Conservation (phyloP, 2,888 invertebrate species). For the Metellina segmentata region DNA sequence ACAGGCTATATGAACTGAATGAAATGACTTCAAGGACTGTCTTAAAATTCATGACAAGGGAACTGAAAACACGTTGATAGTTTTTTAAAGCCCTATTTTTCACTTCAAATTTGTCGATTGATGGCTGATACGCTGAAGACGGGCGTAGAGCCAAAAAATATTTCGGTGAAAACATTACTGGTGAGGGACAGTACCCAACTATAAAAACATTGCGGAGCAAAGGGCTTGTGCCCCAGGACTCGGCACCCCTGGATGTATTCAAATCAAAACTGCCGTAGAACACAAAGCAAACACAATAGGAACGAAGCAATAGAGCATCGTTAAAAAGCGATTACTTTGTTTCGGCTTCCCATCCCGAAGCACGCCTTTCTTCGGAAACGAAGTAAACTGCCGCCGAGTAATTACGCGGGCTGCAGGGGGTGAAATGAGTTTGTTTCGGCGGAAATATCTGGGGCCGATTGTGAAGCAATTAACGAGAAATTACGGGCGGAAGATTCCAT, state of each 20-base stretch:
- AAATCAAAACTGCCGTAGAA: background rate
- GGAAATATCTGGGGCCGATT: conserved; percentile 30
- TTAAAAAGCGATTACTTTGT: conserved; percentile 50
- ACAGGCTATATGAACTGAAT: no score
- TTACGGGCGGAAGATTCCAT: conserved; percentile 26
- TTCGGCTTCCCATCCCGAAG: conserved; percentile 21
- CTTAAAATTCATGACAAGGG: no score
- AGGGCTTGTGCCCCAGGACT: background rate
- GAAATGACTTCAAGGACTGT: no score
- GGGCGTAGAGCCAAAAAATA: no score
- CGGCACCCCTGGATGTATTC: background rate
- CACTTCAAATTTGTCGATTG: no score
- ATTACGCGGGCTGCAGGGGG: conserved; percentile 8
- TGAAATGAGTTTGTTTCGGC: conserved; percentile 21
- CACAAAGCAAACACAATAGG: background rate
- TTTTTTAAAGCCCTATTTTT: no score
- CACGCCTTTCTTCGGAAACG: conserved; percentile 3
- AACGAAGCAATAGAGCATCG: background rate
- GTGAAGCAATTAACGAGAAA: conserved; percentile 44
- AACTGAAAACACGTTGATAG: no score
- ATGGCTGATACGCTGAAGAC: no score
- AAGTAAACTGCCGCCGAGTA: background rate
- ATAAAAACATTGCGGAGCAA: no score
- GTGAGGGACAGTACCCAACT: no score
- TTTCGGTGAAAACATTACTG: no score